Evolutionary conservation across 1,140 invertebrate species (phyloP), one percentile per base, ranked within the genome.

Genomic region (Odontomachus brunneus): DNA sequence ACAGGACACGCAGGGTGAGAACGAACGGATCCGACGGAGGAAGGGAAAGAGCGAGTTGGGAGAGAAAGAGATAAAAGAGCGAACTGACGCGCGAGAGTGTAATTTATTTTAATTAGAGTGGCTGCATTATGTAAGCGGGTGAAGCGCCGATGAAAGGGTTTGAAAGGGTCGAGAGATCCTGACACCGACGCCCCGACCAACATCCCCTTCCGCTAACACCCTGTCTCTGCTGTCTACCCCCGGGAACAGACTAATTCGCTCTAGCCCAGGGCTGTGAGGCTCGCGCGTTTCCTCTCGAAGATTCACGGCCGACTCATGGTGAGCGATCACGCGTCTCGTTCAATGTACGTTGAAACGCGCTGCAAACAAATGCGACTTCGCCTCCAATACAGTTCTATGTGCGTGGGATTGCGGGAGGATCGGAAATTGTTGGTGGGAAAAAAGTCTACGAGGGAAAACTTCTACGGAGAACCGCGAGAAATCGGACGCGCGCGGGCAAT

Each of bases 101-200:
- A 94, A 94, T 94, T 94, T 93, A 94, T 94, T 94, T 94, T 94
- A 94, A 94, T 94, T 93, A 94, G 91, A 94, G 93, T 93, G 91
- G 92, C 90, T 93, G 92, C 92, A 94, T 94, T 94, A 94, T 92
- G 92, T 94, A 93, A 93, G 91, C 89, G 89, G 85, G 76, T 88
- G 90, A 92, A 90, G 89, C 85, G 88, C 72, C 87, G 87, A 85
- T 92, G 91, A 92, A 93, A 93, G 92, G 91, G 91, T 91, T 91
- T 90, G 89, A 93, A 93, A 93, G 91, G 89, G 88, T 88, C 82
- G 87, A 89, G 88, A 88, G 88, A 91, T 90, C 84, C 88, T 88
- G 89, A 89, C 84, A 88, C 86, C 86, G 87, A 73, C 81, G 69
- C 78, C 73, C 66, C 67, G 71, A 82, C 69, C 86, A 69, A 53